Conservation (phyloP, 2,888 invertebrate species). For the Troilus luridus region DNA sequence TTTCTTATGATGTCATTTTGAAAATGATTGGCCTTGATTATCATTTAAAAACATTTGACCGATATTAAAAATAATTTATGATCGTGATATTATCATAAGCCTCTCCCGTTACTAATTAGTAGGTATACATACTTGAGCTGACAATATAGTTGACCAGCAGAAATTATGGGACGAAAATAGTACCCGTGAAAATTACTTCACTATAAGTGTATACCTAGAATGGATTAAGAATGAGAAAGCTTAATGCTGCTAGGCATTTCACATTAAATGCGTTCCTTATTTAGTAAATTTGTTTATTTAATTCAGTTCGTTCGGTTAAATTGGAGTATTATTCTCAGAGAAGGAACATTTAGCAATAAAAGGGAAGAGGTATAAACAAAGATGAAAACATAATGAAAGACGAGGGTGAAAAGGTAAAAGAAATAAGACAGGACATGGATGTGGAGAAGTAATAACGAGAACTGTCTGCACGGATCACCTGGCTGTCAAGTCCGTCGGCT, state of each 20-base stretch:
- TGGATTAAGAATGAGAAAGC: not conserved
- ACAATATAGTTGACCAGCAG: too few relatives aligned
- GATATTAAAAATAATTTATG: too few relatives aligned
- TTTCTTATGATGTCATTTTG: too few relatives aligned
- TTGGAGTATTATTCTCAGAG: not conserved
- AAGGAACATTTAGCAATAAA: not conserved
- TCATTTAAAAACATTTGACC: too few relatives aligned
- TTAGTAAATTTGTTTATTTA: not conserved
- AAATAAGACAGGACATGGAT: slow-evolving; percentile 3
- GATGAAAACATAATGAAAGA: slow-evolving; percentile 46
- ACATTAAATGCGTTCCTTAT: not conserved
- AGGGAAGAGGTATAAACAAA: slow-evolving; percentile 16
- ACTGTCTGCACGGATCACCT: slow-evolving; percentile 49
- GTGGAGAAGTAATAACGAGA: slow-evolving; percentile 47
- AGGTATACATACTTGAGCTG: too few relatives aligned
- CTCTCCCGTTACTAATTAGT: too few relatives aligned
- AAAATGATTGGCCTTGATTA: too few relatives aligned
- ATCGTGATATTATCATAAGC: too few relatives aligned
- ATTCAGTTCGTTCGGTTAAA: not conserved
- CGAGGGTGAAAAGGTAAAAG: slow-evolving; percentile 32
- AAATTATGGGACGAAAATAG: too few relatives aligned
- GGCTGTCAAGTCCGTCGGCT: slow-evolving; percentile 38
- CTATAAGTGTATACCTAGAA: not conserved
- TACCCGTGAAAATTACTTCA: too few relatives aligned
- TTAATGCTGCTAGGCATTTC: not conserved